Evolutionary conservation across 2,888 invertebrate species (phyloP), one percentile per base, ranked within the genome.

Genomic region (Dryococelus australis): DNA sequence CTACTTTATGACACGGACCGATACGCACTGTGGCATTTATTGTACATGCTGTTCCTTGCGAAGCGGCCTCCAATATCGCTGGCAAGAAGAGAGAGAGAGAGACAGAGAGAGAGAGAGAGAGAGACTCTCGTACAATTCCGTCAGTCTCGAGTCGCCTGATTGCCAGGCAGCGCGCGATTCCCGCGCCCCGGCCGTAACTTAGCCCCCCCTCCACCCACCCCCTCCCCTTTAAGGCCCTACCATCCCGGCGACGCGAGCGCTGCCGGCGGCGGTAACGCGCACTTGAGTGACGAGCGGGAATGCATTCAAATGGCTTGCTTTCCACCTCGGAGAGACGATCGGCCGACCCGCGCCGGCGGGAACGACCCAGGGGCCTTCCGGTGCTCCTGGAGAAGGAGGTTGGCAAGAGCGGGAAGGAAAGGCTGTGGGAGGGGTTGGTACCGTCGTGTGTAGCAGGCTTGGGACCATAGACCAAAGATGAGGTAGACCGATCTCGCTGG

Each of bases 231-330:
- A 3, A 79, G 83, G 84, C 80, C 84, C 87, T 80, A 8, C 65
- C 65, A 8, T 12, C 65, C 20, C 65, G 47, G 86, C 43, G 87
- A 86, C 86, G 88, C 87, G 87, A 88, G 88, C 87, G 87, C 89
- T 89, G 90, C 65, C 8, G 65, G 65, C 90, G 91, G 91, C 79
- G 84, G 87, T 81, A 85, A 84, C 84, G 85, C 88, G 89, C 94
- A 93, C 94, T 93, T 94, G 95, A 95, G 94, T 95, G 95, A 95
- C 95, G 94, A 95, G 95, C 95, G 94, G 94, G 94, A 94, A 95
- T 95, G 95, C 95, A 95, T 95, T 95, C 95, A 95, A 95, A 95
- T 95, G 93, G 95, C 94, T 94, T 95, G 94, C 94, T 95, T 95
- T 94, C 93, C 87, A 81, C 87, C 80, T 65, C 65, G 24, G 65